Base-by-base conservation (phyloP, 1,140 invertebrate genomes). In the Nasonia giraulti region DNA sequence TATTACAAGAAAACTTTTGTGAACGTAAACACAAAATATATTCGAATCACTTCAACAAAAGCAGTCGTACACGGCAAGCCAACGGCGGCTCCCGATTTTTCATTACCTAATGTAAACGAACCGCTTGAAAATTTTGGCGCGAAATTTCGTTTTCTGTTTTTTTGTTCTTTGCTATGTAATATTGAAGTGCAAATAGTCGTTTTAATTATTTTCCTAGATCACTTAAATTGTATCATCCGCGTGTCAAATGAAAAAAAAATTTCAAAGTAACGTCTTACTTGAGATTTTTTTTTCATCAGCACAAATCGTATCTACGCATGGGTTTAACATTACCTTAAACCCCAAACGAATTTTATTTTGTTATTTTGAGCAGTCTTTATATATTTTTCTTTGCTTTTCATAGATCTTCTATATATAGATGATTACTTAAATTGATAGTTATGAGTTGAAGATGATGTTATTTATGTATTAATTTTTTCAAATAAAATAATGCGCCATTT, bases 281-380 rank as follows among this genome's bases (percentile, higher is more conserved):
- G 6, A 47, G 27, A 73, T 73, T 73, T 40, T 80, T 27, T 79
- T 20, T 80, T 75, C 20, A 50, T 47, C 50, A 6, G 40, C 12
- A 66, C 44, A 40, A 73, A 74, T 66, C 1, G 47, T 62, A 44
- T 7, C 14, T 20, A 78, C 40, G 33, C 33, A 62, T 47, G 7
- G 47, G 40, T 37, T 78, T 14, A 55, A 77, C 12, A 71, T 69
- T 78, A 78, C 31, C 71, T 23, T 37, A 1, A 78, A 77, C 23
- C 31, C 5, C 50, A 66, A 55, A 44, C 78, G 27, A 44, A 69
- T 85, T 86, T 85, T 69, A 69, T 68, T 17, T 78, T 85, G 7
- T 85, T 69, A 75, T 68, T 5, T 82, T 85, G 7, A 85, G 75
- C 80, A 85, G 84, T 82, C 84, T 85, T 85, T 79, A 82, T 78